phyloP scores from a whole-genome alignment of 2,888 invertebrate species.

The Platerodrilus igneus region DNA sequence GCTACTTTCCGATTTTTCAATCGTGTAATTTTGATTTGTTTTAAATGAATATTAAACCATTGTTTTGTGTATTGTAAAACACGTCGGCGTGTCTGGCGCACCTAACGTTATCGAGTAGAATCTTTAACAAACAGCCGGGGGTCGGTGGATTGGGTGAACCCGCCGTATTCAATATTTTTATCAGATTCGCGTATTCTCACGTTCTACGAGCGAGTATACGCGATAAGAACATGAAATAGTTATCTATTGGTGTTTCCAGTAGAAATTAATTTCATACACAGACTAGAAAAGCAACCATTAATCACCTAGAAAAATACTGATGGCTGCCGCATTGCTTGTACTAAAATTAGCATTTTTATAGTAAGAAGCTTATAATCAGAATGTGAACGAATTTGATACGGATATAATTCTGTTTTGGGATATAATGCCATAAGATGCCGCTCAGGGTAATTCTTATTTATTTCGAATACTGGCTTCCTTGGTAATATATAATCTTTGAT shows the following conservation, averaged over 20 bases:
- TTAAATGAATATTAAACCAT: slow-evolving; percentile 14
- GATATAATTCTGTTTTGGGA: too few species aligned
- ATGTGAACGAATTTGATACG: too few species aligned
- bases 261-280: slow-evolving; percentile 46
- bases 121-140: slow-evolving; percentile 42
- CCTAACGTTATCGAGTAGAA: slow-evolving; percentile 38
- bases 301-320: slow-evolving; percentile 38
- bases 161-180: slow-evolving; percentile 45
- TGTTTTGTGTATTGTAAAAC: slow-evolving; percentile 26
- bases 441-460: too few species aligned
- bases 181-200: slow-evolving; percentile 49
- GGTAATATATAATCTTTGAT: too few species aligned
- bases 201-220: slow-evolving; percentile 41
- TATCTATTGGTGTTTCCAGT: slow-evolving; percentile 46
- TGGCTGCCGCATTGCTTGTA: slow-evolving; percentile 19
- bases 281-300: slow-evolving; percentile 44
- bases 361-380: too few species aligned
- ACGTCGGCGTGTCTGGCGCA: slow-evolving; percentile 40
- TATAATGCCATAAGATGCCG: too few species aligned
- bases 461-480: too few species aligned
- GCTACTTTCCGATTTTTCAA: too few species aligned
- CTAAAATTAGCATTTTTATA: too few species aligned
- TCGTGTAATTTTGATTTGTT: too few species aligned
- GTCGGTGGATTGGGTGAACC: slow-evolving; percentile 28
- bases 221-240: slow-evolving; percentile 42